Base-by-base conservation (phyloP, 2,113 vertebrate species). In the Myxocyprinus asiaticus region DNA sequence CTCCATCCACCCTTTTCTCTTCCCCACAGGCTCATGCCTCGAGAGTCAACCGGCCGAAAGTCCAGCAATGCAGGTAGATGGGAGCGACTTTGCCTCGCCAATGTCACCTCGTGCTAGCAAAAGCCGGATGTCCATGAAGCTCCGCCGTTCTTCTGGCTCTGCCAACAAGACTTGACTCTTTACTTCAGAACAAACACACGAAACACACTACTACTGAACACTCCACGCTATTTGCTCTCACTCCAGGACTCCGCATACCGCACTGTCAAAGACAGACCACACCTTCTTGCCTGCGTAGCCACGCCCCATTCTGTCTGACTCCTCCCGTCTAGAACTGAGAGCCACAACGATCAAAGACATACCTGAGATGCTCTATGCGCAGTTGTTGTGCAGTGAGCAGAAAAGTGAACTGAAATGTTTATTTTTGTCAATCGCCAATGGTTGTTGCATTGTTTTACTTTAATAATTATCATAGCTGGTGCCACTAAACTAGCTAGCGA, bases 51-150 rank as follows among this genome's bases (percentile, higher is more conserved):
- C 83, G 92, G 94, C 90, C 90, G 96, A 98, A 94, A 92, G 91
- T 91, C 92, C 94, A 88, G 94, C 92, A 87, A 88, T 93, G 87
- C 95, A 94, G 93, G 93, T 94, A 92, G 96, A 96, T 81, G 94
- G 94, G 94, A 95, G 93, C 91, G 96, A 98, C 90, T 93, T 96
- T 85, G 93, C 96, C 76, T 99, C 96, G 88, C 95, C 97, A 89
- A 96, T 98, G 93, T 98, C 96, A 89, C 96, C 97, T 91, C 95
- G 97, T 90, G 95, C 96, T 95, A 98, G 96, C 96, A 99, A 98
- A 93, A 98, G 95, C 89, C 96, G 97, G 88, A 96, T 99, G 96
- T 99, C 98, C 86, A 96, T 98, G 95, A 99, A 99, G 89, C 93
- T 99, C 84, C 95, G 97, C 14, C 96, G 96, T 80, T 99, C 98